Evolutionary conservation across 37 sponge, comb jelly and placozoan genomes (phyloP), one percentile per base, ranked within the genome.

Genomic region (Eunapius fragilis): DNA sequence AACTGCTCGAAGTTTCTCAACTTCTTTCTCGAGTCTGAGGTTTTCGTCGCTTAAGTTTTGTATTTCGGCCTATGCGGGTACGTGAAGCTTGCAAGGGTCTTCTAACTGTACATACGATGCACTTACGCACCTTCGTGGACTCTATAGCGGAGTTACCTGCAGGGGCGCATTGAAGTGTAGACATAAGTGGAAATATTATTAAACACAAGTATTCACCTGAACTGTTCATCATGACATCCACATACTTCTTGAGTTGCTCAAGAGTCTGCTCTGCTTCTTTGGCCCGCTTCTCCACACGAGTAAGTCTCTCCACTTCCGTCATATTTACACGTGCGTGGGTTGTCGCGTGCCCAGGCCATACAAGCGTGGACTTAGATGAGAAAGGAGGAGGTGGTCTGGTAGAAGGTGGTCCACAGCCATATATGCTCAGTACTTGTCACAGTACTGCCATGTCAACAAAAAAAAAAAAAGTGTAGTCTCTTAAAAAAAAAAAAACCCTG

Each of bases 231-330:
- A 95, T 68, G 7, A 91, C 41, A 27, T 89, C 82, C 14, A 92
- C 67, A 47, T 78, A 87, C 25, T 28, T 49, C 48, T 72, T 89
- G 45, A 95, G 76, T 36, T 87, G 87, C 48, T 79, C 80, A 2
- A 95, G 82, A 37, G 94, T 75, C 5, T 36, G 72, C 41, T 95
- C 96, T 19, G 96, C 94, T 69, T 95, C 91, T 67, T 49, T 72
- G 34, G 91, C 85, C 26, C 91, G 31, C 23, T 87, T 68, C 49
- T 95, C 91, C 70, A 95, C 69, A 58, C 77, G 71, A 49, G 48
- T 71, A 47, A 90, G 31, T 6, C 91, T 70, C 32, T 88, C 91
- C 67, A 87, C 87, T 5, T 31, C 76, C 22, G 87, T 77, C 91
- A 86, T 89, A 23, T 71, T 82, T 36, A 35, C 34, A 31, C 31